Percentiles rank a stretch among this genome's conserved stretches.
phyloP scores from a whole-genome alignment of 2,888 invertebrate species.

The Chrysina gloriosa region DNA sequence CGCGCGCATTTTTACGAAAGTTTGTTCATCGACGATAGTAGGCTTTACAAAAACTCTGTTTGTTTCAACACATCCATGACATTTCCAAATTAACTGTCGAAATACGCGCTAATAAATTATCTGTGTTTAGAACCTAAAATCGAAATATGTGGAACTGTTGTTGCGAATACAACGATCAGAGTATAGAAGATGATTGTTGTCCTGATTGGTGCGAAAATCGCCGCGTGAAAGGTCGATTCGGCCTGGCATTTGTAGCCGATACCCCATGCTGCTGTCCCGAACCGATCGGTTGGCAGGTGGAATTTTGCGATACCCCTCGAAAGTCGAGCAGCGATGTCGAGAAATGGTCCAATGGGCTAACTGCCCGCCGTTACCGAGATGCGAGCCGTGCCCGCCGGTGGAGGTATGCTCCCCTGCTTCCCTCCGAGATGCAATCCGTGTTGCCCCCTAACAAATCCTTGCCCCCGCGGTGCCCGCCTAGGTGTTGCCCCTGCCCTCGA shows the following conservation, averaged over 20 bases:
- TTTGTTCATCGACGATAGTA: no score
- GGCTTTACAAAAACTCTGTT: no score
- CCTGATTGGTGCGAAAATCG: constrained; percentile 40
- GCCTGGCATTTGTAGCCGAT: constrained; percentile 59
- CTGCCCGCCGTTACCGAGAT: constrained; percentile 55
- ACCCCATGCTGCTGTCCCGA: constrained; percentile 54
- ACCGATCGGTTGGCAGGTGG: constrained; percentile 61
- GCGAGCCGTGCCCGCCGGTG: constrained; percentile 48
- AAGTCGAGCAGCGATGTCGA: constrained; percentile 57
- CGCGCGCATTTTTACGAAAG: no score
- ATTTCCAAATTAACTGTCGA: constrained; percentile 14
- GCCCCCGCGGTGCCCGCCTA: constrained; percentile 43
- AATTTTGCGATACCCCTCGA: constrained; percentile 61
- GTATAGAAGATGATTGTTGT: constrained; percentile 38
- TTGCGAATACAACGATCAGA: constrained; percentile 28
- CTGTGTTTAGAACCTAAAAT: constrained; percentile 20
- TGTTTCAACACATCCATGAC: constrained; percentile 36
- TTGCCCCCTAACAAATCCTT: constrained; percentile 47
- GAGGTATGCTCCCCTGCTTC: constrained; percentile 46
- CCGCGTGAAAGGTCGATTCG: constrained; percentile 58
- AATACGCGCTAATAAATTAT: constrained; percentile 25
- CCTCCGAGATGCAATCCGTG: constrained; percentile 50
- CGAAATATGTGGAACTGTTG: constrained; percentile 42
- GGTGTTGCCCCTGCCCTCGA: constrained; percentile 37
- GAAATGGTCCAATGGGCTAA: constrained; percentile 60